Conservation (phyloP, 2,797 vertebrate species). For the Siniperca scherzeri region DNA sequence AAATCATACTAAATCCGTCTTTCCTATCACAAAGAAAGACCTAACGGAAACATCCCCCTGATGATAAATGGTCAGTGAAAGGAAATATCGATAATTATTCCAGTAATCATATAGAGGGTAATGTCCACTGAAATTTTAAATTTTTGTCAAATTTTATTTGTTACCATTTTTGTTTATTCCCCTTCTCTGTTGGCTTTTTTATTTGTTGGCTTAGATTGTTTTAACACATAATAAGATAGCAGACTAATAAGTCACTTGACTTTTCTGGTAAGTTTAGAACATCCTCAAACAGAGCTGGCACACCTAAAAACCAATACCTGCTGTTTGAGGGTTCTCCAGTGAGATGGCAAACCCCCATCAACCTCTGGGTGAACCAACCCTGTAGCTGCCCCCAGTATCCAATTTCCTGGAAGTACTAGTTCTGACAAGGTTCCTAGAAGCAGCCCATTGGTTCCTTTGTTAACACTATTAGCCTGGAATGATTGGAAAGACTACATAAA, state of each 20-base stretch:
- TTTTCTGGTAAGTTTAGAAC: constrained; percentile 21
- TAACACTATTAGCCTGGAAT: constrained; percentile 81
- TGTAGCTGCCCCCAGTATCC: constrained; percentile 59
- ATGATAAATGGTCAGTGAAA: background rate
- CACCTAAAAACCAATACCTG: constrained; percentile 27
- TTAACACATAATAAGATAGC: background rate
- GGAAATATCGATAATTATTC: background rate
- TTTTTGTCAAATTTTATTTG: background rate
- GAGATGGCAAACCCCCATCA: constrained; percentile 54
- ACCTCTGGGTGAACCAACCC: constrained; percentile 73
- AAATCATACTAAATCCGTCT: background rate
- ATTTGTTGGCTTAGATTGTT: background rate
- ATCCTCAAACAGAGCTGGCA: constrained; percentile 15
- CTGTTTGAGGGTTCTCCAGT: constrained; percentile 46
- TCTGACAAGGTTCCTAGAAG: constrained; percentile 81
- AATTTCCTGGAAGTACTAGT: constrained; percentile 80
- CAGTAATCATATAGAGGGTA: background rate
- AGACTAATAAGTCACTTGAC: constrained; percentile 37
- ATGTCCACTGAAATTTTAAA: background rate
- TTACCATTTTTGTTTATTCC: background rate
- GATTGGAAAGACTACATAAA: constrained; percentile 72
- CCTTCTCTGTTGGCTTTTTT: background rate
- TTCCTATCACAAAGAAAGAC: constrained; percentile 8
- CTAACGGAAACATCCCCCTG: background rate
- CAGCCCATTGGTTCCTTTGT: constrained; percentile 69